phyloP scores from a whole-genome alignment of 1,140 invertebrate species.

The Aphelinus atriplicis region DNA sequence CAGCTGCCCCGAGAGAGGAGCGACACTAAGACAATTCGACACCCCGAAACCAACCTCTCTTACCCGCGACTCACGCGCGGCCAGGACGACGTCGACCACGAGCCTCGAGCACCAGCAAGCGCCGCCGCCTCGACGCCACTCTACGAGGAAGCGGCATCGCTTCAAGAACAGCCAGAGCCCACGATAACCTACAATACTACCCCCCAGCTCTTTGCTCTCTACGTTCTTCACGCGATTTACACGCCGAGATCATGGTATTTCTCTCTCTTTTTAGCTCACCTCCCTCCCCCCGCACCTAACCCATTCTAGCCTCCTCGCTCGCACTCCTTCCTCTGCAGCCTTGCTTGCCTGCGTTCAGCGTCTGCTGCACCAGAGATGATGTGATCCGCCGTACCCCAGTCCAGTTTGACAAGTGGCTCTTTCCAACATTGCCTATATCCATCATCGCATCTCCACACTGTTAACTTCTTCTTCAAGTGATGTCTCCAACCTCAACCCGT shows the following conservation, averaged over 20 bases:
- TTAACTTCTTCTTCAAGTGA: too few species aligned
- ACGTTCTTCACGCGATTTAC: conserved; percentile 2
- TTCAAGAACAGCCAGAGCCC: conserved; percentile 24
- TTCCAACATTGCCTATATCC: background rate
- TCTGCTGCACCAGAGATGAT: too few species aligned
- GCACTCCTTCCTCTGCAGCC: too few species aligned
- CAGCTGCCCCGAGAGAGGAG: background rate
- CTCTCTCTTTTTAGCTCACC: conserved; percentile 14
- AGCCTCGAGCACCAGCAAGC: background rate
- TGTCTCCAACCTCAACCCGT: too few species aligned
- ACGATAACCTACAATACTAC: conserved; percentile 4
- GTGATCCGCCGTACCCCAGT: background rate
- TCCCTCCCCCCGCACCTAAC: background rate
- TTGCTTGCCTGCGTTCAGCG: too few species aligned
- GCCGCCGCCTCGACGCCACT: background rate
- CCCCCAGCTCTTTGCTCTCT: conserved; percentile 15
- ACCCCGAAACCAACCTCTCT: background rate
- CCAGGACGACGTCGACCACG: conserved; percentile 8
- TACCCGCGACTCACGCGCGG: background rate
- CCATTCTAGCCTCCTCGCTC: too few species aligned
- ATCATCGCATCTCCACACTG: too few species aligned
- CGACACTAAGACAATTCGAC: background rate
- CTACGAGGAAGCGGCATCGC: conserved; percentile 11
- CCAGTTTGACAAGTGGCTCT: too few species aligned
- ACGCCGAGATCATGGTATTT: background rate